A percentile compares a stretch with the other conserved stretches of the same genome.
Conservation (phyloP, 2,113 vertebrate species). For the Eira barbara region DNA sequence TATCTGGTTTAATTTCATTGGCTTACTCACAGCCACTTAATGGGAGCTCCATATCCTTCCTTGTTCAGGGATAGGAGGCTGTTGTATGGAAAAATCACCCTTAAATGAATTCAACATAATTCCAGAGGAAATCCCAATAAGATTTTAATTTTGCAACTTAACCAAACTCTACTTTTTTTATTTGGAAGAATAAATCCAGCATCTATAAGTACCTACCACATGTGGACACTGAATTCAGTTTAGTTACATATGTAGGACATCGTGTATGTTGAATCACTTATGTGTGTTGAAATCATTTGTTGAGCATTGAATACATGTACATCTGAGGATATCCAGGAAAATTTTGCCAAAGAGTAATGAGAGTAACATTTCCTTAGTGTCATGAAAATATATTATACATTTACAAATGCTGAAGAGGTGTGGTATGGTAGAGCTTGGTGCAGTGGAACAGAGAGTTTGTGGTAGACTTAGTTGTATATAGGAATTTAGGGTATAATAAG, state of each 20-base stretch:
- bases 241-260: neutral
- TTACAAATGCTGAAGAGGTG: neutral
- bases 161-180: slow-evolving; percentile 16
- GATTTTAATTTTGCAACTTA: slow-evolving; percentile 19
- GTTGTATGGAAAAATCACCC: neutral
- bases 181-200: neutral
- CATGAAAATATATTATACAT: neutral
- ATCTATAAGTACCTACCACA: neutral
- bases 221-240: neutral
- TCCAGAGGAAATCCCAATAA: neutral
- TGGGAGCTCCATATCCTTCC: neutral
- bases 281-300: slow-evolving; percentile 2
- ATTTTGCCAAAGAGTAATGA: neutral
- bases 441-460: neutral
- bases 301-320: neutral
- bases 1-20: neutral
- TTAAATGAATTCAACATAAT: neutral
- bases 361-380: neutral
- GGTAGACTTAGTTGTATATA: neutral
- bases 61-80: neutral
- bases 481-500: neutral
- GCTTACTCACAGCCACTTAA: neutral
- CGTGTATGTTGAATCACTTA: neutral
- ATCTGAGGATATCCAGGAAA: neutral
- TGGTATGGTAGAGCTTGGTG: neutral